Evolutionary conservation across 2,888 invertebrate genomes (phyloP), one percentile per base, ranked within the genome.

Genomic region (Julus scanicus): DNA sequence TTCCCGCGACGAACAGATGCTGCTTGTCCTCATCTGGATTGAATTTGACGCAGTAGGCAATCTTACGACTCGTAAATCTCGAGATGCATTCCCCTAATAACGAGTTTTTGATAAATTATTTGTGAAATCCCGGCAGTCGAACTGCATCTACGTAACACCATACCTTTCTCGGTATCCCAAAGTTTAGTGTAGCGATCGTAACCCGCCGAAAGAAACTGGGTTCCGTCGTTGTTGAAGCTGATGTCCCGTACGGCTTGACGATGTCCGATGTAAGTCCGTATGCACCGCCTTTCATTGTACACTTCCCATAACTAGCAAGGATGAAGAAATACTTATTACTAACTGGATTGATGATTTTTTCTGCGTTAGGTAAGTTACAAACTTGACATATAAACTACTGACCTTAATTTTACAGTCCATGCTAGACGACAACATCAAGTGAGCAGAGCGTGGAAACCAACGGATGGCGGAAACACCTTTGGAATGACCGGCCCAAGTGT

Each of bases 161-260:
- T 95, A 85, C 99, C 99, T 0, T 97, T 97, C 93, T 99, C 99
- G 0, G 99, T 99, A 92, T 99, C 99, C 99, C 99, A 99, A 84
- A 99, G 93, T 93, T 99, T 99, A 89, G 99, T 97, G 92, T 97
- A 99, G 88, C 98, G 95, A 93, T 98, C 98, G 93, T 98, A 99
- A 0, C 95, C 96, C 83, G 99, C 98, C 0, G 98, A 98, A 3
- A 99, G 93, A 92, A 99, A 99, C 91, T 97, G 95, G 80, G 95
- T 95, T 0, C 99, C 99, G 80, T 94, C 94, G 92, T 98, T 99
- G 92, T 99, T 98, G 93, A 99, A 99, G 91, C 96, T 96, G 90
- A 98, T 95, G 91, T 99, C 99, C 88, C 98, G 93, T 13, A 99
- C 99, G 0, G 99, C 99, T 93, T 99, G 98, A 88, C 97, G 94